Conservation (phyloP, 2,113 vertebrate genomes). For the Apodemus speciosus region DNA sequence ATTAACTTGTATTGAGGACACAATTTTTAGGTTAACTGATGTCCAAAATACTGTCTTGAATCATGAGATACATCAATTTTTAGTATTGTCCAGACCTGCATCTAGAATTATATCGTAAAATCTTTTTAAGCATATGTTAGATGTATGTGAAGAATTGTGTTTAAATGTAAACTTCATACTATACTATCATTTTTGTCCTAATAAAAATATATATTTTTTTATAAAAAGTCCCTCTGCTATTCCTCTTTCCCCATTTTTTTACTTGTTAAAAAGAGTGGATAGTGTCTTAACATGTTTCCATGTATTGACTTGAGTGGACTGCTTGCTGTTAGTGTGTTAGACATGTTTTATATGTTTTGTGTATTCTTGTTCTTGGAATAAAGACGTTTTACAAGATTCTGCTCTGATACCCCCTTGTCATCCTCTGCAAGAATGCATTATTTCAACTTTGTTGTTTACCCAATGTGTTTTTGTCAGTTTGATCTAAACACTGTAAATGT, state of each 20-base stretch:
- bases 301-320: background rate
- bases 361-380: background rate
- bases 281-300: background rate
- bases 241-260: background rate
- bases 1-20: conserved; percentile 63
- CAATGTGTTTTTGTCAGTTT: background rate
- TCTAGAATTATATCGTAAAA: conserved; percentile 81
- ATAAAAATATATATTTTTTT: conserved; percentile 87
- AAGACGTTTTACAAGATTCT: background rate
- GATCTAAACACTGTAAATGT: background rate
- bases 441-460: background rate
- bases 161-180: conserved; percentile 87
- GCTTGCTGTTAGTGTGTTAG: background rate
- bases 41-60: conserved; percentile 73
- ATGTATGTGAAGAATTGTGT: conserved; percentile 85
- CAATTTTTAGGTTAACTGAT: conserved; percentile 64
- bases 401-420: background rate
- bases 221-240: background rate
- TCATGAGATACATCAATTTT: conserved; percentile 70
- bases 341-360: background rate
- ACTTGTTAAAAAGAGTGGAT: background rate
- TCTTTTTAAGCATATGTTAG: conserved; percentile 86
- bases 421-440: background rate
- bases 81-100: conserved; percentile 74
- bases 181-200: conserved; percentile 85